These are phyloP conservation scores for Pseudoips prasinana DNA, from an alignment of 2,888 invertebrate species.

Conservation along the genomic window DNA sequence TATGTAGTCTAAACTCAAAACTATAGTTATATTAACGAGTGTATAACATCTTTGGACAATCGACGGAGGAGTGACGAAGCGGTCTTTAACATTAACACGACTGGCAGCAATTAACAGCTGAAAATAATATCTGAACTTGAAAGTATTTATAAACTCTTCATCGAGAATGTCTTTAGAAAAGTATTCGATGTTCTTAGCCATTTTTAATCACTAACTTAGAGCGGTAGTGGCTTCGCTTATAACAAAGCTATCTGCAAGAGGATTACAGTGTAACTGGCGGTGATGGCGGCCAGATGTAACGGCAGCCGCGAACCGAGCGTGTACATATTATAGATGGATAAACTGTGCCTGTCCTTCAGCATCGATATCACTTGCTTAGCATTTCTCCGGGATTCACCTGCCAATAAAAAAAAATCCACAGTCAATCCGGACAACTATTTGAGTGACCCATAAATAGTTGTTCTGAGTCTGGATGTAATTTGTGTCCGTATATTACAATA, in stretches of 20 bases:
- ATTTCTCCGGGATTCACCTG: constrained; percentile 45
- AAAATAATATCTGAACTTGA: constrained; percentile 34
- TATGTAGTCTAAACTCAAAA: constrained; percentile 17
- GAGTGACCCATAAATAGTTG: no score
- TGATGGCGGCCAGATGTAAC: constrained; percentile 45
- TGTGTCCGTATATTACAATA: no score
- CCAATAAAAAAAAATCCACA: constrained; percentile 17
- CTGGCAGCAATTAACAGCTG: constrained; percentile 49
- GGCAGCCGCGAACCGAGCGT: constrained; percentile 45
- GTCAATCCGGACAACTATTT: no score
- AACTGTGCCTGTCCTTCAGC: constrained; percentile 43
- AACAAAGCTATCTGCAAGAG: constrained; percentile 53
- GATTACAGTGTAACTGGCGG: constrained; percentile 57
- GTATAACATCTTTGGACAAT: constrained; percentile 47
- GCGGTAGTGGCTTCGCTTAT: constrained; percentile 13
- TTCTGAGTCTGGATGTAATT: no score
- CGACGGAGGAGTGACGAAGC: constrained; percentile 47
- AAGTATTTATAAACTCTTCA: constrained; percentile 41
- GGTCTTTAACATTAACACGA: constrained; percentile 46
- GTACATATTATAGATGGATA: constrained; percentile 54
- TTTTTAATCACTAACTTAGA: neutral
- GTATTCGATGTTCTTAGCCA: constrained; percentile 38
- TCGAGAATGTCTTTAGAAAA: constrained; percentile 53
- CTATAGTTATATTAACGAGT: constrained; percentile 25
- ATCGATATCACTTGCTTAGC: constrained; percentile 49